phyloP scores from a whole-genome alignment of 2,888 invertebrate genomes.

The Maniola hyperantus region DNA sequence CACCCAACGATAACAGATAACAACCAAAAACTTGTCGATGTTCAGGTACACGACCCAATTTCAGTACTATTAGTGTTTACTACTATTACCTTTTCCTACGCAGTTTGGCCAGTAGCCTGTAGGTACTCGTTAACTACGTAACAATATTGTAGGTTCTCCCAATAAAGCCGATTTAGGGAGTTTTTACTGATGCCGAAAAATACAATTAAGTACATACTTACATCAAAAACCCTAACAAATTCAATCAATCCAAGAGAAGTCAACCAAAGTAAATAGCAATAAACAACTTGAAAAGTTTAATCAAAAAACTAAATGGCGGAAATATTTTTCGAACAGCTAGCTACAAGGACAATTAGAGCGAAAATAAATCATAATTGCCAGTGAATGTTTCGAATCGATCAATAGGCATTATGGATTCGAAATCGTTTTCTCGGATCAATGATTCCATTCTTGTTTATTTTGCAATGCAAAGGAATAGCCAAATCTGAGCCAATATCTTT shows the following conservation, averaged over 20 bases:
- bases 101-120: slow-evolving; percentile 3
- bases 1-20: background rate
- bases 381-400: slow-evolving; percentile 22
- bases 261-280: slow-evolving; percentile 10
- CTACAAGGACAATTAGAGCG: slow-evolving; percentile 13
- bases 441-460: slow-evolving; percentile 11
- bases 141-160: background rate
- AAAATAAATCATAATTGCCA: slow-evolving; percentile 28
- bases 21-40: background rate
- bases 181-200: background rate
- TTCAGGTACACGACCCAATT: background rate
- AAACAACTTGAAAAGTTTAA: slow-evolving; percentile 2
- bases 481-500: background rate
- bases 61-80: background rate
- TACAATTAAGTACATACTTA: background rate
- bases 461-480: background rate
- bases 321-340: slow-evolving; percentile 17
- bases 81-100: background rate
- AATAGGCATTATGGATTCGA: slow-evolving; percentile 24
- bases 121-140: background rate
- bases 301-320: slow-evolving; percentile 7
- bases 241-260: background rate
- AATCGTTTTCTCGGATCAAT: slow-evolving; percentile 15
- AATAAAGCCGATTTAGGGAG: background rate
- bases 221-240: background rate